Base-by-base conservation (phyloP, 2,888 invertebrate genomes). In the Therioaphis trifolii region DNA sequence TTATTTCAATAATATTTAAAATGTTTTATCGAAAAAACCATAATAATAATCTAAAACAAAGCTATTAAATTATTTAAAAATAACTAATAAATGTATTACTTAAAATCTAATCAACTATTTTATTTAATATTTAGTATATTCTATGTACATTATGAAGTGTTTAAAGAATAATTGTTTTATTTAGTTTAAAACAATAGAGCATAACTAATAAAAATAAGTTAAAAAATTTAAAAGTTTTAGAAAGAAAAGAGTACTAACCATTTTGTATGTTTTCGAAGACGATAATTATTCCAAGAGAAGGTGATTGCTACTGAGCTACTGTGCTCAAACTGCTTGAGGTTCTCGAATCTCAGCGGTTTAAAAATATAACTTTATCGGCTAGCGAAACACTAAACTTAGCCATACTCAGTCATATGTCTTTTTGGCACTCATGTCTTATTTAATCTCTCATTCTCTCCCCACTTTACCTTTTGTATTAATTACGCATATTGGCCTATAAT, bases 381-480 rank as follows among this genome's bases (percentile, higher is more conserved):
- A 49, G 49, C 82, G 82, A 72, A 82, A 82, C 63, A 82, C 66
- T 82, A 82, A 82, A 82, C 82, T 82, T 82, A 82, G 82, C 82
- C 82, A 82, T 82, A 82, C 82, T 74, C 82, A 82, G 82, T 82
- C 82, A 82, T 82, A 74, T 74, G 82, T 49, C 52, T 29, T 49
- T 78, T 68, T 78, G 21, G 52, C 58, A 69, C 27, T 43, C 40
- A n/a, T 72, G 82, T 82, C 61, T 74, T 82, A 82, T 82, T 82
- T 82, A 74, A 82, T 66, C 61, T 74, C 72, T 18, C 46, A 35
- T 80, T 58, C 15, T 12, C 46, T 80, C 69, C 82, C 82, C 82
- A 52, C 82, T 63, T 49, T 0, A 35, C 49, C 14, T 21, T 27
- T 69, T 66, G 18, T 78, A 68, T 78, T 66, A 66, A 68, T 68